phyloP scores from a whole-genome alignment of 2,797 vertebrate genomes.

The Pachyuromys duprasi region DNA sequence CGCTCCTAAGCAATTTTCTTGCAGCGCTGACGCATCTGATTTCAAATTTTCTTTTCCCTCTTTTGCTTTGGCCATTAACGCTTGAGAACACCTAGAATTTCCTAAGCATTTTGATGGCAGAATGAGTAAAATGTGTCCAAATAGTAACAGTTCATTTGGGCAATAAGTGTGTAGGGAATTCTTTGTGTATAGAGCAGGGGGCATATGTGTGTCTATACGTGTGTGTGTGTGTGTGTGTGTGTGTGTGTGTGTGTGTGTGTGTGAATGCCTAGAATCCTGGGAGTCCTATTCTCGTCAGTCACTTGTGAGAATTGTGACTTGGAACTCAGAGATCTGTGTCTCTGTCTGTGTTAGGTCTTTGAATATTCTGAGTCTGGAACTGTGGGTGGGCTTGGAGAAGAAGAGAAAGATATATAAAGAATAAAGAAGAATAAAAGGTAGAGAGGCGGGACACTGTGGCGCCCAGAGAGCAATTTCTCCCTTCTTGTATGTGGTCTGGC shows the following conservation, averaged over 20 bases:
- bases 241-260: not conserved
- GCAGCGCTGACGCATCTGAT: conserved; percentile 1
- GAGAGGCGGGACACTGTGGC: not conserved
- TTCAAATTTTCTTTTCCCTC: not conserved
- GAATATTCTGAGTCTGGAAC: not conserved
- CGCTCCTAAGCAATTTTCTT: conserved; percentile 65
- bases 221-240: too few relatives aligned
- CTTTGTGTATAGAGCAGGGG: not conserved
- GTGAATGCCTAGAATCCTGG: not conserved
- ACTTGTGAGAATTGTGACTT: conserved; percentile 29
- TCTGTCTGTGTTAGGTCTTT: not conserved
- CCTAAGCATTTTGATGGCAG: conserved; percentile 59
- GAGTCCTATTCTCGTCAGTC: not conserved
- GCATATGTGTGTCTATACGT: not conserved
- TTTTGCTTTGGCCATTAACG: not conserved
- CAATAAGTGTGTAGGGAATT: not conserved
- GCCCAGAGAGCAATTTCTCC: not conserved
- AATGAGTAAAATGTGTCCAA: conserved; percentile 33
- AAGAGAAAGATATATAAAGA: not conserved
- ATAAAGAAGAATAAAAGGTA: not conserved
- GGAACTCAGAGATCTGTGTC: not conserved
- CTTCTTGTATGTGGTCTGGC: not conserved
- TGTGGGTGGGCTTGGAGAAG: not conserved
- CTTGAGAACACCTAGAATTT: conserved; percentile 10
- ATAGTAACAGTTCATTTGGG: conserved; percentile 14